These are phyloP conservation scores for Tachina lurida DNA, from an alignment of 2,888 invertebrate species.

Conservation along the genomic window DNA sequence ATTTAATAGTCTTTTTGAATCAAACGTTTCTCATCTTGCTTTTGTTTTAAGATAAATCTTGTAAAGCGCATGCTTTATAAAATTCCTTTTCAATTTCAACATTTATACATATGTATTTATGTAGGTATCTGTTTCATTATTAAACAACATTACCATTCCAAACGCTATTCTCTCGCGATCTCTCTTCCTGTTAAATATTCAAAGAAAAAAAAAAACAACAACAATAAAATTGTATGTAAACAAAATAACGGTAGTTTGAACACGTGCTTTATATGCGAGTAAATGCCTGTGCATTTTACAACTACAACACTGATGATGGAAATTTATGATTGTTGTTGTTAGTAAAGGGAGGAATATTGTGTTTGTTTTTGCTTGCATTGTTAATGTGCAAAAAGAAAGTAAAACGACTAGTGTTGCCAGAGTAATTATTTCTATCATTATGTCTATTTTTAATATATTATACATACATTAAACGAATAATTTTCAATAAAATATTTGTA, in stretches of 20 bases:
- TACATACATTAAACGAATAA: too few species aligned
- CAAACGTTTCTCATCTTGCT: slow-evolving; percentile 10
- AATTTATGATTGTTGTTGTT: slow-evolving; percentile 23
- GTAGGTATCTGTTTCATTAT: neutral
- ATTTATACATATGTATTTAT: neutral
- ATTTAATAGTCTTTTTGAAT: slow-evolving; percentile 6
- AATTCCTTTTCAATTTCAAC: slow-evolving; percentile 42
- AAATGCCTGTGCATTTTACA: slow-evolving; percentile 55
- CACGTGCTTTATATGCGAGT: slow-evolving; percentile 34
- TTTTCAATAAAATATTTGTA: too few species aligned
- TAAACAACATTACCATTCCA: neutral
- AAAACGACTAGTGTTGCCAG: slow-evolving; percentile 6
- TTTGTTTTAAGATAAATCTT: slow-evolving; percentile 33
- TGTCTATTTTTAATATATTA: too few species aligned
- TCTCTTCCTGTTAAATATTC: slow-evolving; percentile 16
- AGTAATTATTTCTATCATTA: neutral
- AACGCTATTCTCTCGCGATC: neutral
- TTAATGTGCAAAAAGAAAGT: neutral
- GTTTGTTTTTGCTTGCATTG: neutral
- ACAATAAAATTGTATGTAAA: neutral
- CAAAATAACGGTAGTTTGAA: slow-evolving; percentile 21
- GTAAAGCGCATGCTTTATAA: slow-evolving; percentile 42
- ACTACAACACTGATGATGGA: slow-evolving; percentile 4
- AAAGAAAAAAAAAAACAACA: neutral
- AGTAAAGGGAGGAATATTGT: neutral